Evolutionary conservation across 1,140 invertebrate species (phyloP).

Genomic region (Galendromus occidentalis): DNA sequence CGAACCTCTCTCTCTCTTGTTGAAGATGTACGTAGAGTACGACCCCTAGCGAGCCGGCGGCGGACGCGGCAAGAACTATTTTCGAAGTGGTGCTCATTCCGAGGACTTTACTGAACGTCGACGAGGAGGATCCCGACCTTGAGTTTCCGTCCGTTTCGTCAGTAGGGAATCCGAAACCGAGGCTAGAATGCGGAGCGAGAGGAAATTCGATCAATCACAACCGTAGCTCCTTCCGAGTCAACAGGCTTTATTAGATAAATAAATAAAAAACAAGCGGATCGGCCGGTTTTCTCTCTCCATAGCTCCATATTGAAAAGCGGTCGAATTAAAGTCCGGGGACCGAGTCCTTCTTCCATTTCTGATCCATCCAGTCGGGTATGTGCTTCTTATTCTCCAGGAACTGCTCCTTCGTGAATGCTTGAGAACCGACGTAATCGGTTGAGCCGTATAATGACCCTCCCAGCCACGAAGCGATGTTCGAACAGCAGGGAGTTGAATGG

Average conservation of each 20-base stretch:
- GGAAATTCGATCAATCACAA: too few species aligned
- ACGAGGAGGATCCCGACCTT: too few species aligned
- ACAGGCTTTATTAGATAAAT: too few species aligned
- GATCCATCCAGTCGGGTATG: conserved; percentile 60
- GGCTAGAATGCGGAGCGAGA: too few species aligned
- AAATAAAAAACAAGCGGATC: too few species aligned
- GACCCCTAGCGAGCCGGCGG: conserved; percentile 31
- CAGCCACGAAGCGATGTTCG: conserved; percentile 65
- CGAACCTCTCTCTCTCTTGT: conserved; percentile 37
- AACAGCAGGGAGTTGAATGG: conserved; percentile 50
- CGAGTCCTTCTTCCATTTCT: conserved; percentile 24
- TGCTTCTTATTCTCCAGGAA: conserved; percentile 41
- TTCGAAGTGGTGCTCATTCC: conserved; percentile 37
- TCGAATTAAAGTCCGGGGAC: conserved; percentile 12
- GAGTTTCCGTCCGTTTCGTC: too few species aligned
- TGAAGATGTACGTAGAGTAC: conserved; percentile 44
- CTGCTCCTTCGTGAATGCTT: conserved; percentile 49
- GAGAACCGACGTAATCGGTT: conserved; percentile 49
- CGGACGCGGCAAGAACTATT: conserved; percentile 29
- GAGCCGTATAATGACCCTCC: conserved; percentile 65
- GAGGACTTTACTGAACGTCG: neutral
- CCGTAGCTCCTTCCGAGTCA: too few species aligned
- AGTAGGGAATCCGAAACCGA: too few species aligned
- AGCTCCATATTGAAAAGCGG: too few species aligned
- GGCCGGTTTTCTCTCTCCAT: too few species aligned